Conservation (phyloP, 2,113 vertebrate genomes). For the Myotis brandtii region DNA sequence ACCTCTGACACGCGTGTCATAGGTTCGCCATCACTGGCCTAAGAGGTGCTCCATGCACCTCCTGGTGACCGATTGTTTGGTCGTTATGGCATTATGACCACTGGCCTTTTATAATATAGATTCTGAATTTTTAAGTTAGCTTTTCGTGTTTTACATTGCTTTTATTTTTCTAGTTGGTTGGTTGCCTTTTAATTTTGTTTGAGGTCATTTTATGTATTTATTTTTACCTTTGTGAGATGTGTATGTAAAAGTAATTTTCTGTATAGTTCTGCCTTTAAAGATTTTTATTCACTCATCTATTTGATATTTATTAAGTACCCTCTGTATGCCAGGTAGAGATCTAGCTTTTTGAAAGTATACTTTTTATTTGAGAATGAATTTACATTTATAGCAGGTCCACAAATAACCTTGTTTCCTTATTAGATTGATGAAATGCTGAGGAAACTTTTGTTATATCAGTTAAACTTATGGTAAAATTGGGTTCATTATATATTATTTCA, state of each 20-base stretch:
- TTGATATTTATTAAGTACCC: background rate
- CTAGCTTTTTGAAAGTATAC: background rate
- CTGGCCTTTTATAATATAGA: background rate
- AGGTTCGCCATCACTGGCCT: too few relatives aligned
- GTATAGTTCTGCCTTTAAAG: background rate
- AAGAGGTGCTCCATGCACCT: too few relatives aligned
- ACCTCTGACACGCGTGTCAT: too few relatives aligned
- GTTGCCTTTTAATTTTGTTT: conserved; percentile 35
- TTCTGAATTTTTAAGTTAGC: background rate
- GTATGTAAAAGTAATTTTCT: background rate
- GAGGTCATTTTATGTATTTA: background rate
- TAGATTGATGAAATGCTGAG: background rate
- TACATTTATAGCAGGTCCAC: background rate
- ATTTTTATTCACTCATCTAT: background rate
- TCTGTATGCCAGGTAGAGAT: background rate
- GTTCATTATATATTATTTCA: background rate
- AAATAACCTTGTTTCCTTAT: background rate
- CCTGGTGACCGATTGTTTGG: too few relatives aligned
- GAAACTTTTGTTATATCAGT: background rate
- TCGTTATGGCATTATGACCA: too few relatives aligned
- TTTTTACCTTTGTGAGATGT: background rate
- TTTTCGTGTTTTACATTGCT: background rate
- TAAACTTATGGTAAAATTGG: background rate
- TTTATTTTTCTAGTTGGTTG: background rate
- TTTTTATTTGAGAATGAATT: background rate